Evolutionary conservation across 92 coral and sea anemone species (phyloP).

Genomic region (Porites evermanni): DNA sequence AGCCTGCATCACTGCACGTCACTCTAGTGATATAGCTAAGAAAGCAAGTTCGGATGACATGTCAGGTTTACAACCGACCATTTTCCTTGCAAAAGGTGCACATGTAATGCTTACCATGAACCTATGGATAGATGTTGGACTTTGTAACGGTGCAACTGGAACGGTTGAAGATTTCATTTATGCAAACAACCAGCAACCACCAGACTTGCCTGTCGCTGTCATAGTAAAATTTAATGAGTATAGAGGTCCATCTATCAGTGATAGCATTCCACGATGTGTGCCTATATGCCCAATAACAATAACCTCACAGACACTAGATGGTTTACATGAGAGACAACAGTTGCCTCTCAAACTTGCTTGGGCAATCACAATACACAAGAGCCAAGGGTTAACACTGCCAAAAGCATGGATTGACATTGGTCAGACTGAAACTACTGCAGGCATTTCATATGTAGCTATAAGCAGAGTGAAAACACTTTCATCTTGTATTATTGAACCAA

Average conservation of each 20-base stretch:
- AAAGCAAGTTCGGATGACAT: conserved; percentile 35
- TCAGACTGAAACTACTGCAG: conserved; percentile 24
- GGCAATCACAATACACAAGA: no score
- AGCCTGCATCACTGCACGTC: conserved; percentile 29
- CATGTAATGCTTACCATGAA: conserved; percentile 40
- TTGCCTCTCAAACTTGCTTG: conserved; percentile 24
- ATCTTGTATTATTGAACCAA: not conserved
- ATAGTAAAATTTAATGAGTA: conserved; percentile 41
- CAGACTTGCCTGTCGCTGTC: conserved; percentile 22
- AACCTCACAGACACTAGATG: conserved; percentile 19
- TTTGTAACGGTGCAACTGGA: not conserved
- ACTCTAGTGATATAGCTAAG: conserved; percentile 41
- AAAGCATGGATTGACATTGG: not conserved
- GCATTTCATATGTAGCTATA: conserved; percentile 36
- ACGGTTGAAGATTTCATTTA: conserved; percentile 21
- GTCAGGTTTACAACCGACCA: conserved; percentile 36
- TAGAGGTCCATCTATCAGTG: conserved; percentile 43
- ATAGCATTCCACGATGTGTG: conserved; percentile 27
- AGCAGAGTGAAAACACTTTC: conserved; percentile 36
- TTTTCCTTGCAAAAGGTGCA: conserved; percentile 52
- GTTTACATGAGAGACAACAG: conserved; percentile 44
- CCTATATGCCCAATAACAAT: conserved; percentile 54
- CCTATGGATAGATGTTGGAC: conserved; percentile 22
- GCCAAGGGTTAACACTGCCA: no score
- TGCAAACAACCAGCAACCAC: conserved; percentile 24